These are phyloP conservation scores for Cylindroiulus punctatus DNA, from an alignment of 2,888 invertebrate genomes.

Conservation along the genomic window DNA sequence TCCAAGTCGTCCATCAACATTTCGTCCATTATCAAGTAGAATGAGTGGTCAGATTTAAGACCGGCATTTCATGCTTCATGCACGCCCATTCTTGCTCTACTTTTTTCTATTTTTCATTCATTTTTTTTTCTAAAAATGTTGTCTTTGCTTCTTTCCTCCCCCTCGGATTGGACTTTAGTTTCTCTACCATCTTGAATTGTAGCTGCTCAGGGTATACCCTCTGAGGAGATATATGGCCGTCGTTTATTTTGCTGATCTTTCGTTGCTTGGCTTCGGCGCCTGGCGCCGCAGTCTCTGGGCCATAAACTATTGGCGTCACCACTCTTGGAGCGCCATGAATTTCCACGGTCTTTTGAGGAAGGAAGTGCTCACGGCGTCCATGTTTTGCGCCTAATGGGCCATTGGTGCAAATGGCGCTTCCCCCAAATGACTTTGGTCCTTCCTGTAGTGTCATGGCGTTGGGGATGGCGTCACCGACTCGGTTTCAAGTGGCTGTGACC, in stretches of 20 bases:
- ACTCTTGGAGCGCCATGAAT: slow-evolving; percentile 21
- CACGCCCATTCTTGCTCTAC: not conserved
- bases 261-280: not conserved
- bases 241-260: slow-evolving; percentile 49
- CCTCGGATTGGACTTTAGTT: not conserved
- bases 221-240: not conserved
- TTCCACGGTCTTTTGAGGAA: slow-evolving; percentile 47
- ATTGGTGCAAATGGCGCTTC: slow-evolving; percentile 8
- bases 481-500: not conserved
- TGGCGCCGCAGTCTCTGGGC: slow-evolving; percentile 39
- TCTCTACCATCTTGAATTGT: not conserved
- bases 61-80: slow-evolving; percentile 3
- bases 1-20: not conserved
- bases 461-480: not conserved
- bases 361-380: slow-evolving; percentile 44
- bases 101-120: not conserved
- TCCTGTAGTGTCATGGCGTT: not conserved
- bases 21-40: not conserved
- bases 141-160: not conserved
- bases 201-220: slow-evolving; percentile 21
- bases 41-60: slow-evolving; percentile 1
- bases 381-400: not conserved
- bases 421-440: slow-evolving; percentile 23
- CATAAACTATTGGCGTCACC: slow-evolving; percentile 42
- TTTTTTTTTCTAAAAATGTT: not conserved